Evolutionary conservation across 2,797 vertebrate genomes (phyloP), one percentile per base, ranked within the genome.

Genomic region (Epinephelus coioides): DNA sequence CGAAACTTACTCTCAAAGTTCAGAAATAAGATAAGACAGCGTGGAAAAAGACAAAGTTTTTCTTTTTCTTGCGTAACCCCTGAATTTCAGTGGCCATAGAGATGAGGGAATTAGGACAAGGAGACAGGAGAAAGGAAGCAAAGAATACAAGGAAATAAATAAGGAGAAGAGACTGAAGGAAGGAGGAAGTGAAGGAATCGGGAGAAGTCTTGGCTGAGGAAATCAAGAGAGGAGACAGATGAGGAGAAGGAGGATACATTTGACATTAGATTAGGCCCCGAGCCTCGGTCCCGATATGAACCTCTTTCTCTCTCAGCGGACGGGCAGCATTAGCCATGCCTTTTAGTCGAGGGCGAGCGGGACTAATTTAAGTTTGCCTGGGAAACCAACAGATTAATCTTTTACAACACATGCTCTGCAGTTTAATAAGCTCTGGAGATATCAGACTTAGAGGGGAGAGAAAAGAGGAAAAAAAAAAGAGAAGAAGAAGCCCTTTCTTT

Each of bases 301-400:
- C 87, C 82, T 72, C 76, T 60, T 66, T 76, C 72, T 86, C 76
- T 85, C 86, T 84, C 82, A 12, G 83, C n/a, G 83, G 90, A 89
- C 38, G 61, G 50, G 73, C 82, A 66, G 89, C 92, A 92, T 93
- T 90, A 93, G 89, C 91, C 78, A 80, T 88, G 88, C 85, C 84
- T 91, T 88, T 92, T 91, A 93, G 89, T 60, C 10, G 69, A 90
- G 84, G 81, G 81, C 51, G 87, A 92, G 86, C 49, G 76, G 77
- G 89, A 91, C 89, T 91, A 71, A 89, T 92, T 94, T 90, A 88
- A 90, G 86, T 88, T 87, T 92, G 89, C 92, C 89, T 93, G 92
- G 91, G 92, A 94, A 94, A 93, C 89, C 86, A 88, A 88, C 89
- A 91, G 89, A 93, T 93, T 89, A 91, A 94, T 93, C 91, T 94